These are phyloP conservation scores for Sinonovacula constricta DNA, from an alignment of 1,140 invertebrate species.

Conservation along the genomic window DNA sequence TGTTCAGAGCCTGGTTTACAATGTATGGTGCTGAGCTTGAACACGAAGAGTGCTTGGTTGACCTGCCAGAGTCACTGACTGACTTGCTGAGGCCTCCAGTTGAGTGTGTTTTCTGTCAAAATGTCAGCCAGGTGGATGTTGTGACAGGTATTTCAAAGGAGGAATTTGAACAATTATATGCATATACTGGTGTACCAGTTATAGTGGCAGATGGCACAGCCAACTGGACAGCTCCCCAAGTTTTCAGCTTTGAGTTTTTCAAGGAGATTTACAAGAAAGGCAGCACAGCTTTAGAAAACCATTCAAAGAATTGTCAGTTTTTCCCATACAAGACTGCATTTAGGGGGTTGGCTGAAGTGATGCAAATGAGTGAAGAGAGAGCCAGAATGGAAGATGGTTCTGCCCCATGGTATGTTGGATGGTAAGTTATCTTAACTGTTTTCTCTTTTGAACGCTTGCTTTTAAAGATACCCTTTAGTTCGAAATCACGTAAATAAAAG, in stretches of 20 bases:
- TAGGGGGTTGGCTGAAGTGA: constrained; percentile 86
- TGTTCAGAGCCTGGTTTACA: constrained; percentile 56
- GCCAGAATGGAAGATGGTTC: constrained; percentile 83
- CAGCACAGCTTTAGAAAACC: constrained; percentile 64
- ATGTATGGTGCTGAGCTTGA: constrained; percentile 54
- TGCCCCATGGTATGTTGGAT: constrained; percentile 93
- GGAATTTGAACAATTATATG: constrained; percentile 82
- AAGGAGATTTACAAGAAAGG: constrained; percentile 85
- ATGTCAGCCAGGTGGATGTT: constrained; percentile 82
- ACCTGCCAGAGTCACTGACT: constrained; percentile 81
- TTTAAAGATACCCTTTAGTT: no score
- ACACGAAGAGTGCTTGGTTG: constrained; percentile 76
- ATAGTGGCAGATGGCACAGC: constrained; percentile 88
- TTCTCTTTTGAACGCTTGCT: no score
- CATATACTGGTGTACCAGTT: constrained; percentile 88
- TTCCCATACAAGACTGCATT: constrained; percentile 95
- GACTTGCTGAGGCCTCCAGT: constrained; percentile 87
- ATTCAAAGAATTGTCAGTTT: constrained; percentile 87
- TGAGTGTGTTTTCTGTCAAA: constrained; percentile 87
- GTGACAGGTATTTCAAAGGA: constrained; percentile 80
- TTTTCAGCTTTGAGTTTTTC: constrained; percentile 90
- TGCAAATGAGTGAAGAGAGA: constrained; percentile 84
- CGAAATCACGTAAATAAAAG: no score
- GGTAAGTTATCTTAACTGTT: constrained; percentile 88
- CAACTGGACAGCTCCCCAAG: constrained; percentile 87